A percentile compares a stretch with the other conserved stretches of the same genome.
These are phyloP conservation scores for Myotis pilosus DNA, from an alignment of 2,797 vertebrate species.

Conservation along the genomic window DNA sequence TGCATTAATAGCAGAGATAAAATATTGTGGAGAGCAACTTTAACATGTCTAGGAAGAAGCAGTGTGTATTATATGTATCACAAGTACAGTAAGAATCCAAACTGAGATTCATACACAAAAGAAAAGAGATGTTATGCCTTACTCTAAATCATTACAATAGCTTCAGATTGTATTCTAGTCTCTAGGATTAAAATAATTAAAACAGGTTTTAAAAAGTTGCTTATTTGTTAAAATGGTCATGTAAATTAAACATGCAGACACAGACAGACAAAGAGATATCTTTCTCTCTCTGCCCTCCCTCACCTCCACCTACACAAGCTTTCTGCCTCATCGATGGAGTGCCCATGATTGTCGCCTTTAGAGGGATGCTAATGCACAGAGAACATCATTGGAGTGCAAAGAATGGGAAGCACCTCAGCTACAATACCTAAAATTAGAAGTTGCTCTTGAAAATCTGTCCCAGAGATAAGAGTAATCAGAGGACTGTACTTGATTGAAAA, in stretches of 20 bases:
- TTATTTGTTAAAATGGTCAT: not conserved
- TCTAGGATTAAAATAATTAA: slow-evolving; percentile 24
- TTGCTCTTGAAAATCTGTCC: slow-evolving; percentile 71
- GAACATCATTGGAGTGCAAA: not conserved
- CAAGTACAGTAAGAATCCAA: not conserved
- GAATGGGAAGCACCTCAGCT: slow-evolving; percentile 40
- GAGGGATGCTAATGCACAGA: slow-evolving; percentile 36
- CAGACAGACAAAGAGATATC: not conserved
- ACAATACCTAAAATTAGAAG: slow-evolving; percentile 76
- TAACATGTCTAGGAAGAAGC: not conserved
- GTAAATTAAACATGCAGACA: not conserved
- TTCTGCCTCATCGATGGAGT: not conserved
- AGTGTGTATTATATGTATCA: not conserved
- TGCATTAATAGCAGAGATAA: not conserved
- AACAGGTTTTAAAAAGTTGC: not conserved
- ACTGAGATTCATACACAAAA: slow-evolving; percentile 16
- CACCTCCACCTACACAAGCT: not conserved
- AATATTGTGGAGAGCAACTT: not conserved
- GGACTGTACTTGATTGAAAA: slow-evolving; percentile 69
- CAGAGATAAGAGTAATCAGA: slow-evolving; percentile 75
- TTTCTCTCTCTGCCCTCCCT: not conserved
- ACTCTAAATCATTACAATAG: not conserved
- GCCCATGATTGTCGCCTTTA: not conserved
- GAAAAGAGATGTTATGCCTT: not conserved
- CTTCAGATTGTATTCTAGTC: not conserved